Evolutionary conservation across 2,888 invertebrate species (phyloP), one percentile per base, ranked within the genome.

Genomic region (Pollenia griseotomentosa): DNA sequence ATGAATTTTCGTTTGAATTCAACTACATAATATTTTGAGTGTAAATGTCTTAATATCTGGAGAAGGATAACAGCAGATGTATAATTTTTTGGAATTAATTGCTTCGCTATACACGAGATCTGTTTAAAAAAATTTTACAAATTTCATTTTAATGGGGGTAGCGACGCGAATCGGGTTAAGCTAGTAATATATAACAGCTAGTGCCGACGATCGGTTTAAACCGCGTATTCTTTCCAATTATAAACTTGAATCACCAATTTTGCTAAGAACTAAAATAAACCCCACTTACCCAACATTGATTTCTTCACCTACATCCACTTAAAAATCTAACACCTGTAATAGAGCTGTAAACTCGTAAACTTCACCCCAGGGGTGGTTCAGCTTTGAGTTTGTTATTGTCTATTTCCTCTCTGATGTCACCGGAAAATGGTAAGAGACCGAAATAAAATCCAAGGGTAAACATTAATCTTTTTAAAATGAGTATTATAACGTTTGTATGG

Each of bases 391-490:
- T 85, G 53, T 88, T 83, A 87, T 86, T 85, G 85, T 77, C 85
- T 71, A 61, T 80, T 88, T 88, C 88, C 88, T 86, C 42, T 55
- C 80, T 86, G 66, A 86, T 83, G 83, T 88, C 81, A 86, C 82
- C 66, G 53, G 55, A 5, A 74, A 84, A 70, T 66, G 66, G 63
- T 53, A 61, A 74, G 70, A 42, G 42, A 46, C 40, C 44, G 70
- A 78, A 59, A 83, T 55, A 48, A 53, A 84, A 66, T 61, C 70
- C 82, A 71, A 83, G 82, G 83, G 85, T 83, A 75, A 85, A 83
- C 87, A 87, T 87, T 84, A 87, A 87, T 87, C 84, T 87, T 74
- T 74, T 53, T 44, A 71, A 78, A 75, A 61, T 33, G 51, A 71
- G 70, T 65, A 75, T 23, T 57, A 44, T 74, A 55, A 55, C 61